A percentile compares a stretch with the other conserved stretches of the same genome.
Conservation (phyloP, 2,797 vertebrate species). For the Poecilia picta region DNA sequence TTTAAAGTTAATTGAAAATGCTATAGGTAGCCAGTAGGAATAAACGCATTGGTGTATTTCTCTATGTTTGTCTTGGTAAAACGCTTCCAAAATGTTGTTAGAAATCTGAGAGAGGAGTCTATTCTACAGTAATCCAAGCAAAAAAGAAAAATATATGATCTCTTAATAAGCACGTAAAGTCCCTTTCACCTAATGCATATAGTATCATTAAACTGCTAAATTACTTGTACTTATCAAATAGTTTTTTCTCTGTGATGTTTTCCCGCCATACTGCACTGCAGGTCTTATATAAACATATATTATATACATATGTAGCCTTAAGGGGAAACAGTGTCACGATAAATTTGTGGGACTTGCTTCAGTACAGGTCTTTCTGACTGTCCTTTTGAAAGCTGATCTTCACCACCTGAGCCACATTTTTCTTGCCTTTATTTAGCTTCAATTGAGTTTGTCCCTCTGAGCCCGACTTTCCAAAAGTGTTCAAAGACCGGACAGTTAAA, state of each 20-base stretch:
- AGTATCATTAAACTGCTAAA: neutral
- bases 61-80: neutral
- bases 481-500: constrained; percentile 46
- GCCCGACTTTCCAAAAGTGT: constrained; percentile 42
- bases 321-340: neutral
- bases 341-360: neutral
- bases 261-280: neutral
- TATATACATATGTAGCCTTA: neutral
- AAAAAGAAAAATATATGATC: neutral
- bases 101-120: neutral
- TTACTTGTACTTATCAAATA: neutral
- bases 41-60: neutral
- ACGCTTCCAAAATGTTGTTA: neutral
- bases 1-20: neutral
- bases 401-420: constrained; percentile 31
- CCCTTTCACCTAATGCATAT: neutral
- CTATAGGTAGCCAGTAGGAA: neutral
- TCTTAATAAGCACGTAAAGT: neutral
- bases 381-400: constrained; percentile 19
- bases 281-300: neutral
- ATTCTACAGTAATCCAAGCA: neutral
- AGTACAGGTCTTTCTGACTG: neutral
- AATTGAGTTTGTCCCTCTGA: constrained; percentile 8
- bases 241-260: neutral
- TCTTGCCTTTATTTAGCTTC: constrained; percentile 22